Evolutionary conservation across 2,113 vertebrate species (phyloP), one percentile per base, ranked within the genome.

Genomic region (Brachionichthys hirsutus): DNA sequence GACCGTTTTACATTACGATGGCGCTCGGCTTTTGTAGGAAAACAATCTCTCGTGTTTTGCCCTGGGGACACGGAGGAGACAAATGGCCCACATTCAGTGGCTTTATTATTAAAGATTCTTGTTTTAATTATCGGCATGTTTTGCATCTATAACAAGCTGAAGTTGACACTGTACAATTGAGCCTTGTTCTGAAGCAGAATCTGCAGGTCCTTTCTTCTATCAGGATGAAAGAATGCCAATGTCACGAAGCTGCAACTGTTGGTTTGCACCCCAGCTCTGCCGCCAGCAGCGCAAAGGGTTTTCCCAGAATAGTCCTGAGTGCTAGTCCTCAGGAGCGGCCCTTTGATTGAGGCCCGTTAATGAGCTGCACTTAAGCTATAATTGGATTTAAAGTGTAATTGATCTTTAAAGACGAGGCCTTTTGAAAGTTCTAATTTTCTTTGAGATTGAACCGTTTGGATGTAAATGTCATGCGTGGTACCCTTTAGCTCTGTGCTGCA

Each of bases 401-500:
- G 73, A 81, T 85, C 73, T 81, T 77, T 77, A 60, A 73, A 59
- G 75, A 76, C 68, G 74, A 60, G 41, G 60, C 73, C 73, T 67
- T 77, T 69, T 46, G 55, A 71, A 73, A 62, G 53, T 68, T 76
- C 71, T 59, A 54, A 77, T 79, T 81, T 73, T 81, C 40, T 66
- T 59, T 54, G 44, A 69, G 56, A 83, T 78, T 54, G 79, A 77
- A 81, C 82, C 71, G 67, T 66, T 62, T 48, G 40, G 55, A 70
- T 78, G 58, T 73, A 80, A 85, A 84, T 85, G 81, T 77, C 83
- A 75, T 45, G 45, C 49, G 67, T 58, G 40, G 17, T 71, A 70
- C 57, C 65, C 56, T 85, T 77, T 73, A 68, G 66, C 68, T 68
- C 6, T 4, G 35, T 4, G 13, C 59, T 63, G 41, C 43, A 66